Base-by-base conservation (phyloP, 2,797 vertebrate genomes). In the Glyptemys insculpta region DNA sequence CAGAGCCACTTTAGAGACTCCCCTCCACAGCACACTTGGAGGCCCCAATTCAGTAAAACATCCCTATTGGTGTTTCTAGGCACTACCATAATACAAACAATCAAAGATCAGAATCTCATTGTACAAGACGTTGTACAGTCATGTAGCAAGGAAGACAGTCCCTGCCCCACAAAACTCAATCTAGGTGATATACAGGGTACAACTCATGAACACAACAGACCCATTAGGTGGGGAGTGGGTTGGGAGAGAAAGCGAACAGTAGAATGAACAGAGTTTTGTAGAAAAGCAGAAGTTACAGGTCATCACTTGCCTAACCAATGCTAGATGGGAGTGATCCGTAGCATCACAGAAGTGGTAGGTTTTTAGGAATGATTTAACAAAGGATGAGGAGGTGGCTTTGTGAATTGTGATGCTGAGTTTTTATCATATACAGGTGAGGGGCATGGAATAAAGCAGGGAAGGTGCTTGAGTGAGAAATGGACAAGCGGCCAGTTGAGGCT, bases 71-170 rank as follows among this genome's bases (percentile, higher is more conserved):
- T 41, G 41, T 41, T 41, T 41, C 41, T 41, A 41, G 41, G 41
- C 41, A 41, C 41, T 41, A 41, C 41, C 41, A 41, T 41, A 41
- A 41, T 41, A 41, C 41, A 41, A 41, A 41, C 5, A 41, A 0
- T 50, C 34, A 78, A 56, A 81, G 1, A 86, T 10, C 68, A 50
- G 3, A 31, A 76, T 44, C 44, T 90, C 21, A 1, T 2, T 85
- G 54, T 53, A 8, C 34, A 83, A 54, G 4, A 6, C 12, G 80
- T 16, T 56, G 37, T 84, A n/a, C 59, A 41, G 0, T 0, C 10
- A 15, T 0, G 0, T 34, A 31, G 7, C 9, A 29, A 8, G 27
- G 3, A 76, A 76, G 72, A 76, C 12, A 76, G 25, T 27, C 41
- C 25, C 25, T 47, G 4, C 21, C 41, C 72, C 87, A 4, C 21